Conservation (phyloP, 2,113 vertebrate genomes). For the Chamaetylas fuelleborni region DNA sequence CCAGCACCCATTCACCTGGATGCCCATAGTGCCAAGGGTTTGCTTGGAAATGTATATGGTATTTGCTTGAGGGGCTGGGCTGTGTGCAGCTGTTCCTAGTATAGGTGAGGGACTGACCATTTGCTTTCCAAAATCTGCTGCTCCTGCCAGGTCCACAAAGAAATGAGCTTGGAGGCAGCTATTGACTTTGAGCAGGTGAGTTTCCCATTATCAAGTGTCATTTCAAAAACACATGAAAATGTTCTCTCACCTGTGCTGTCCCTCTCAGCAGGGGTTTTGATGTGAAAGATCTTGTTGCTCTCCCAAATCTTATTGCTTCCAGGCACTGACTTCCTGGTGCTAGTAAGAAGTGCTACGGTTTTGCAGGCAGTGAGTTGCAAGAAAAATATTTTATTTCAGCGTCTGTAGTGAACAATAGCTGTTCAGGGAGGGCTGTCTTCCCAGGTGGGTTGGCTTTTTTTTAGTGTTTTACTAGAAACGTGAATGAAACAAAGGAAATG, state of each 20-base stretch:
- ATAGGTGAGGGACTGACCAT: not conserved
- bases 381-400: not conserved
- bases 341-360: rapidly evolving
- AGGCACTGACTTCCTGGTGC: not conserved
- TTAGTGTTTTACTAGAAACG: not conserved
- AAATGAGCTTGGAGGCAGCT: not conserved
- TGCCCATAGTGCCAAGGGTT: not conserved
- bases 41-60: not conserved
- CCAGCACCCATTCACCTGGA: not conserved
- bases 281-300: not conserved
- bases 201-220: not conserved
- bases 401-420: not conserved
- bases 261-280: rapidly evolving
- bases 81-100: not conserved
- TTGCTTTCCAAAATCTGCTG: not conserved
- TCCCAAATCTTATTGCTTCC: not conserved
- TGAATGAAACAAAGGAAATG: conserved; percentile 48
- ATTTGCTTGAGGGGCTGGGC: not conserved
- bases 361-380: not conserved
- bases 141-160: not conserved
- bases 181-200: not conserved
- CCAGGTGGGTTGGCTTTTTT: not conserved
- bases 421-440: not conserved
- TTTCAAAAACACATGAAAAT: not conserved
- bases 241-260: not conserved